phyloP scores from a whole-genome alignment of 2,113 vertebrate genomes.

The Peromyscus californicus region DNA sequence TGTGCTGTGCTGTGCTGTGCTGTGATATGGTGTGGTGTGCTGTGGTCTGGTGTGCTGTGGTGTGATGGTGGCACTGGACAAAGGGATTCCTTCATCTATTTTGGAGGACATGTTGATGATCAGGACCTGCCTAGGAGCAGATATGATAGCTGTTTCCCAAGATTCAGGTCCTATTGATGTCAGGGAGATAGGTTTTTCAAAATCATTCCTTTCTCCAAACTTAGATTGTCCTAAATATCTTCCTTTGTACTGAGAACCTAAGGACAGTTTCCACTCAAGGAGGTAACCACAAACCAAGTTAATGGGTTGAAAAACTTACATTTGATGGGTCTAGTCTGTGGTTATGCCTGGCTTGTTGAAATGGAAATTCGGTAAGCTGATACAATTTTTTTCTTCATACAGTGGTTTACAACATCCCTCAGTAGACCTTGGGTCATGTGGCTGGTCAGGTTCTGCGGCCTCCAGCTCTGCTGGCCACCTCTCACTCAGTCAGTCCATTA shows the following conservation, averaged over 20 bases:
- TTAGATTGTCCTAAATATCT: conserved; percentile 32
- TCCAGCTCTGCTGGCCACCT: neutral
- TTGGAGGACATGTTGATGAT: neutral
- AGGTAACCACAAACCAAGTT: neutral
- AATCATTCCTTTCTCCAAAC: conserved; percentile 42
- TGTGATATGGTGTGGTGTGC: too few relatives aligned
- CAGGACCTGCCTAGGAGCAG: neutral
- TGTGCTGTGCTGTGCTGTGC: too few relatives aligned
- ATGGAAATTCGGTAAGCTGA: neutral
- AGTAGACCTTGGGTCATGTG: neutral
- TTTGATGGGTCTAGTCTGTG: neutral
- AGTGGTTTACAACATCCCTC: neutral
- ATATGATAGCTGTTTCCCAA: neutral
- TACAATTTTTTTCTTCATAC: neutral
- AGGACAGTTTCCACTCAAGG: neutral
- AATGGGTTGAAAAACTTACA: neutral
- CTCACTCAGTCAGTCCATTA: neutral
- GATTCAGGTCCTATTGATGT: neutral
- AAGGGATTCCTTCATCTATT: too few relatives aligned
- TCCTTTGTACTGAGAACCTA: neutral
- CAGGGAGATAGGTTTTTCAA: neutral
- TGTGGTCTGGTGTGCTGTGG: too few relatives aligned
- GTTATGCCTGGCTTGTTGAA: neutral
- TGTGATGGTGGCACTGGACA: neutral
- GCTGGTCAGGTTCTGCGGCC: too few relatives aligned